These are phyloP conservation scores for Drosophila biarmipes DNA, from an alignment of 1,140 invertebrate species.

Conservation along the genomic window DNA sequence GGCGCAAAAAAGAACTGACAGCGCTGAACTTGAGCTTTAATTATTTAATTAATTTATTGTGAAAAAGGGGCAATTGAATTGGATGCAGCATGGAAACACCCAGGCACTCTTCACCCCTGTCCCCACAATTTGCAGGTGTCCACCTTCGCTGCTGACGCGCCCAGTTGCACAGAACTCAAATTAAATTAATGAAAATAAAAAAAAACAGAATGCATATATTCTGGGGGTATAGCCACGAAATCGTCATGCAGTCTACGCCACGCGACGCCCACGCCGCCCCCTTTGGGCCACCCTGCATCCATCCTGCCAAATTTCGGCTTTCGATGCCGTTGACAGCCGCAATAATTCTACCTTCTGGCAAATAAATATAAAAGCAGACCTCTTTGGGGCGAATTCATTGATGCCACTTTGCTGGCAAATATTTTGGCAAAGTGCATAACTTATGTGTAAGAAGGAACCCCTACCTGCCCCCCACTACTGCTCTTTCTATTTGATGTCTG, in stretches of 20 bases:
- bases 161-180: constrained; percentile 74
- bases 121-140: constrained; percentile 61
- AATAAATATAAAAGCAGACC: constrained; percentile 12
- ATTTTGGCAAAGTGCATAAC: constrained; percentile 71
- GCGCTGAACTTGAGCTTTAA: constrained; percentile 75
- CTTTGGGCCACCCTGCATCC: constrained; percentile 13
- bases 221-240: constrained; percentile 17
- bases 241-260: constrained; percentile 81
- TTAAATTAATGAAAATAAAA: constrained; percentile 61
- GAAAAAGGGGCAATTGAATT: constrained; percentile 73
- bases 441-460: constrained; percentile 26
- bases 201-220: not conserved
- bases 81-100: constrained; percentile 44
- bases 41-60: constrained; percentile 82
- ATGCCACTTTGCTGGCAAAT: constrained; percentile 77
- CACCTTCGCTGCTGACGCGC: constrained; percentile 63
- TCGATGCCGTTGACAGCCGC: constrained; percentile 71
- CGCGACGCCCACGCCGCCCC: constrained; percentile 67
- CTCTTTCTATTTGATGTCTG: constrained; percentile 76
- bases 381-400: constrained; percentile 62
- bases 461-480: constrained; percentile 3
- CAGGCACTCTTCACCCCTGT: constrained; percentile 2
- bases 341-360: constrained; percentile 69
- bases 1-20: constrained; percentile 56
- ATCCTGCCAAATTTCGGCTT: constrained; percentile 55